Evolutionary conservation across 2,113 vertebrate genomes (phyloP).

Genomic region (Mormoops blainvillei): DNA sequence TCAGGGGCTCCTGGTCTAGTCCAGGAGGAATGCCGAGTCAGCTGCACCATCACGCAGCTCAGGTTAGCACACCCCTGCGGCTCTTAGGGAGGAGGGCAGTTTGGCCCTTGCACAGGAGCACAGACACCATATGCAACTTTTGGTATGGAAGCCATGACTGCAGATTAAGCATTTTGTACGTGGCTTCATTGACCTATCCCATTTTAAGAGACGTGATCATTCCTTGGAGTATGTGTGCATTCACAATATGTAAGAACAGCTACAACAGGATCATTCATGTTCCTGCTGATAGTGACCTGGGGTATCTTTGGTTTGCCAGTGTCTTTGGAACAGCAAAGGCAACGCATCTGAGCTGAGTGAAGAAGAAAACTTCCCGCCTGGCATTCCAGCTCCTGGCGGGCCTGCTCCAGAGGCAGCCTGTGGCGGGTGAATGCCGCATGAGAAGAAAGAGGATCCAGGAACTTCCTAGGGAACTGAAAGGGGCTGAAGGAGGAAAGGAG

Average conservation of each 20-base stretch:
- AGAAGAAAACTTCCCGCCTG: background rate
- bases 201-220: background rate
- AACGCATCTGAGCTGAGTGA: background rate
- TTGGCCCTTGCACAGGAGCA: background rate
- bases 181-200: background rate
- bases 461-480: background rate
- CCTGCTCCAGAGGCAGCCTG: background rate
- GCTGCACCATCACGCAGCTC: background rate
- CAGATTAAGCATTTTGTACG: background rate
- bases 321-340: background rate
- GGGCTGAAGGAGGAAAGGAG: background rate
- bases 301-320: background rate
- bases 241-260: background rate
- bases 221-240: background rate
- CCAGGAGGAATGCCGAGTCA: background rate
- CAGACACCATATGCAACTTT: background rate
- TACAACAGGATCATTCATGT: background rate
- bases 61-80: background rate
- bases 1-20: background rate
- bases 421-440: rapidly evolving
- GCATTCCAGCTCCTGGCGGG: background rate
- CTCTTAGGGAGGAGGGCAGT: background rate
- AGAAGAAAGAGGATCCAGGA: background rate
- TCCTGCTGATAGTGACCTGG: background rate
- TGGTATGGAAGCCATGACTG: background rate